Evolutionary conservation across 2,797 vertebrate genomes (phyloP).

Genomic region (Acanthopagrus latus): DNA sequence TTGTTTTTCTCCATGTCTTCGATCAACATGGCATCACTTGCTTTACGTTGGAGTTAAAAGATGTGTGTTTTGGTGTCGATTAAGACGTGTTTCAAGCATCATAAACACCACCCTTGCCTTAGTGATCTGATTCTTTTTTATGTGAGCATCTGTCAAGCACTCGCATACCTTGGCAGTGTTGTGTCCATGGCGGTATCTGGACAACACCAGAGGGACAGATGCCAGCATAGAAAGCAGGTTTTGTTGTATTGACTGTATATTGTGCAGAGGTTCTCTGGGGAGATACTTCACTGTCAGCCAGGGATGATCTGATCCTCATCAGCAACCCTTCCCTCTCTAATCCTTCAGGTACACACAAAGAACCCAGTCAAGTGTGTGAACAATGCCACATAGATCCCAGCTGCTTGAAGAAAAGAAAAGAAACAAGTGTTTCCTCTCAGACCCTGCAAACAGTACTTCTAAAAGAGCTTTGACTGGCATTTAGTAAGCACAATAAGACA

Average conservation of each 20-base stretch:
- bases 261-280: neutral
- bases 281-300: neutral
- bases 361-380: neutral
- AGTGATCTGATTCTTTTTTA: too few relatives aligned
- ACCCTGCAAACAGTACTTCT: constrained; percentile 1
- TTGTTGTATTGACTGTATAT: neutral
- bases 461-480: neutral
- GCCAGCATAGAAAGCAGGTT: too few relatives aligned
- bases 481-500: constrained; percentile 1
- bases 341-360: constrained; percentile 1
- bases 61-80: too few relatives aligned
- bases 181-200: too few relatives aligned
- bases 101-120: too few relatives aligned
- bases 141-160: too few relatives aligned
- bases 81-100: too few relatives aligned
- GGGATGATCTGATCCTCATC: constrained; percentile 2
- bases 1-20: too few relatives aligned
- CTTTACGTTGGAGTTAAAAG: too few relatives aligned
- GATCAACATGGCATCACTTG: too few relatives aligned
- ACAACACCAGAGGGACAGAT: too few relatives aligned
- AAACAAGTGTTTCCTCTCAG: constrained; percentile 20
- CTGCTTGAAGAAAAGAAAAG: neutral
- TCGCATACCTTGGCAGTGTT: too few relatives aligned
- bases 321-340: neutral
- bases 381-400: constrained; percentile 6